Evolutionary conservation across 1,140 invertebrate genomes (phyloP).

Genomic region (Cydia splendana): DNA sequence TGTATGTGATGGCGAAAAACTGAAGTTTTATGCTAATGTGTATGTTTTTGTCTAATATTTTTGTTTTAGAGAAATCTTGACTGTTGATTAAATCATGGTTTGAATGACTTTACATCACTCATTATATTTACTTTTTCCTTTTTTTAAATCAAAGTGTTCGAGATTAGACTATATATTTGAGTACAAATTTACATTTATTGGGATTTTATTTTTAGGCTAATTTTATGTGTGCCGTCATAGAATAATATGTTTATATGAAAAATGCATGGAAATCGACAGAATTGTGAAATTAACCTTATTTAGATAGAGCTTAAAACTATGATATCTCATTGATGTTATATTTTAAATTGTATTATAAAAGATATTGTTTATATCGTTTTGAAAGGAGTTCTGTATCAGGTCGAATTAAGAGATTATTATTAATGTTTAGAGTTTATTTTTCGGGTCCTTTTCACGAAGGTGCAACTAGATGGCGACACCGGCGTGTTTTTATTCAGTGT

Average conservation of each 20-base stretch:
- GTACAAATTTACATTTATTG: conserved; percentile 32
- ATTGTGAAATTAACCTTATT: not conserved
- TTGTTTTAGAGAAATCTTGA: not conserved
- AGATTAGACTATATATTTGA: conserved; percentile 34
- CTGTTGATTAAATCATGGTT: not conserved
- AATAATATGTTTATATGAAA: not conserved
- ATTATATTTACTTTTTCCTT: not conserved
- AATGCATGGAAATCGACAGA: conserved; percentile 8
- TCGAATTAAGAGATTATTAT: conserved; percentile 25
- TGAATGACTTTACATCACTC: conserved; percentile 1
- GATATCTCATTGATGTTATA: conserved; percentile 4
- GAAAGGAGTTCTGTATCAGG: not conserved
- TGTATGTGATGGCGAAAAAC: not conserved
- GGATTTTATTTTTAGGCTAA: conserved; percentile 29
- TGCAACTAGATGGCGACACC: not conserved
- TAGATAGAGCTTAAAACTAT: conserved; percentile 12
- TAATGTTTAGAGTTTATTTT: conserved; percentile 22
- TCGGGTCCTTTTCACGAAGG: conserved; percentile 15
- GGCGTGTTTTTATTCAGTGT: not conserved
- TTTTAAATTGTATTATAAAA: conserved; percentile 6
- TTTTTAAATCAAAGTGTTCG: conserved; percentile 5
- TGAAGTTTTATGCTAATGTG: not conserved
- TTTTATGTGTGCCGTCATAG: conserved; percentile 19
- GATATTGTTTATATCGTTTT: conserved; percentile 15
- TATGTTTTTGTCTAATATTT: not conserved